Evolutionary conservation across 2,113 vertebrate species (phyloP), one percentile per base, ranked within the genome.

Genomic region (Tetraodon nigroviridis): DNA sequence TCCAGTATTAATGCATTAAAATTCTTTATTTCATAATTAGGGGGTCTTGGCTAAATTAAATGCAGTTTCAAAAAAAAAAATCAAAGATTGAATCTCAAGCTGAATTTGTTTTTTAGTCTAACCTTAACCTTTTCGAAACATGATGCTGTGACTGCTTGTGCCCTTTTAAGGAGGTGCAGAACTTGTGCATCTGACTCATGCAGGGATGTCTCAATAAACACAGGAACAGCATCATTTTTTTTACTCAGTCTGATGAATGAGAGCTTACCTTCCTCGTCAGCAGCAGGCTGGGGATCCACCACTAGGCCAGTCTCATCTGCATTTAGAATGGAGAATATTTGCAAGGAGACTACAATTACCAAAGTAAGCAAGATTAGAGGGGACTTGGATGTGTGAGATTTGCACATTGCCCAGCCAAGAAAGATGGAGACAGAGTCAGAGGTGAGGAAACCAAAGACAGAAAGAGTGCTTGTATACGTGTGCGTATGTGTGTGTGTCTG

Each of bases 251-350:
- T 7, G 42, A 63, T 0, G 6, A 17, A 55, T 20, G 59, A 55
- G 6, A 46, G 37, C 94, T 93, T 81, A 98, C 96, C 96, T 93
- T 98, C 95, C 58, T 98, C 96, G 27, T 98, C 95, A 52, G 89
- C 86, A 63, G 93, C 88, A 51, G 94, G 90, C 57, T 94, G 95
- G 20, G 92, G 88, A 73, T 97, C 95, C 88, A 93, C 73, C 16
- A 89, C 89, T 0, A 93, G 89, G 59, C 91, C 91, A 40, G 92
- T 88, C 83, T 96, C 95, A 95, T 98, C 96, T 98, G 94, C 93
- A 92, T 95, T 94, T 91, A 98, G 93, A 98, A 95, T 92, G 92
- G 94, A 97, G 92, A 94, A 95, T 91, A 95, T 96, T 97, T 95
- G 94, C 94, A 95, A 93, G 91, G 93, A 97, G 92, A 98, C 95